phyloP scores from a whole-genome alignment of 2,113 vertebrate genomes.

The Gavialis gangeticus region DNA sequence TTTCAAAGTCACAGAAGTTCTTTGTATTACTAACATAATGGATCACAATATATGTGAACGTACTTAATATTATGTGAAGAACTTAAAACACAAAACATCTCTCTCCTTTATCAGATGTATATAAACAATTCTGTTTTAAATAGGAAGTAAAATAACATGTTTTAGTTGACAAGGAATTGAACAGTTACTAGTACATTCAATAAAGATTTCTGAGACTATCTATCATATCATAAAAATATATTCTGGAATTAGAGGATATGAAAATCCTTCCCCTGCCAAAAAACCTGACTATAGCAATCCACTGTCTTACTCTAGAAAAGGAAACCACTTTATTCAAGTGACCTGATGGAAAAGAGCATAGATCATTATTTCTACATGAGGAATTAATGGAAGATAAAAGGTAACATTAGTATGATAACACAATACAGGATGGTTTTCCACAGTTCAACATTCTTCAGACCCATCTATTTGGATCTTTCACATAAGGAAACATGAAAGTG shows the following conservation, averaged over 20 bases:
- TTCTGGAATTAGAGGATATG: background rate
- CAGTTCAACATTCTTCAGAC: background rate
- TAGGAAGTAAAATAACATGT: accelerated
- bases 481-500: background rate
- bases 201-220: accelerated
- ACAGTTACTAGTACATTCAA: background rate
- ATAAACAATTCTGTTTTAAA: background rate
- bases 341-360: background rate
- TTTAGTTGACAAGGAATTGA: background rate
- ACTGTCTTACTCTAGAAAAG: background rate
- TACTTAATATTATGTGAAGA: background rate
- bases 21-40: background rate
- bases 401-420: background rate
- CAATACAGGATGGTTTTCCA: background rate
- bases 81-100: background rate
- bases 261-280: background rate
- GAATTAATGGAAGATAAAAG: background rate
- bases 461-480: background rate
- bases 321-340: background rate
- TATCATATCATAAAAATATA: background rate
- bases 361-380: background rate
- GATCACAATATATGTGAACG: background rate
- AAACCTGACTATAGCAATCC: background rate
- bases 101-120: background rate
- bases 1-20: background rate